Base-by-base conservation (phyloP, 2,888 invertebrate species). In the Helicoverpa assulta region DNA sequence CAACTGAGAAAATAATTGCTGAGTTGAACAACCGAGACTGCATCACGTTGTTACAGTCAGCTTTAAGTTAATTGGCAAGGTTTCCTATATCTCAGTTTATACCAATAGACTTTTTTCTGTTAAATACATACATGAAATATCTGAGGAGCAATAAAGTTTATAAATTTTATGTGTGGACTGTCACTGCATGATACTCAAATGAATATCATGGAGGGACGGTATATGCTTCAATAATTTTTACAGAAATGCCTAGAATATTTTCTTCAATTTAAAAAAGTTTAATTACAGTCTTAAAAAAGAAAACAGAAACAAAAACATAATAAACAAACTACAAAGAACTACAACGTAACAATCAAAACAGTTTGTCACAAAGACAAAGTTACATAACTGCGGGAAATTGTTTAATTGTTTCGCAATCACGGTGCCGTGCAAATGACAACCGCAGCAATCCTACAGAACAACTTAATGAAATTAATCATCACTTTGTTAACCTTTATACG, bases 401-500 rank as follows among this genome's bases (percentile, higher is more conserved):
- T 83, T 75, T 74, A 81, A 82, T 78, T 84, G 76, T 79, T 73
- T 75, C 73, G 59, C 68, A 83, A 81, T 73, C 69, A 80, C 62
- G 61, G 69, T 67, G 53, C 64, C 57, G 70, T 84, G 83, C 58
- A 68, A 76, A 70, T 84, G 84, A 81, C 85, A 84, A 80, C 78
- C 76, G 62, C 71, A 78, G 76, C 73, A 76, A 67, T 65, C 58
- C 53, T 58, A 62, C 62, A 67, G 60, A 68, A 73, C 69, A 81
- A 81, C 72, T 82, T 86, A 81, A 86, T 86, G 60, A 82, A 85
- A 85, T 82, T 86, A 84, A 78, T 82, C 80, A 82, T 80, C 74
- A 74, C 74, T 79, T 70, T 82, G 67, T 64, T 65, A 70, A 63
- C 66, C 66, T 71, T 67, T 57, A 60, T 55, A 67, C 64, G 53